Percentiles rank a stretch among this genome's conserved stretches.
phyloP scores from a whole-genome alignment of 2,797 vertebrate genomes.

The Chaenodraco wilsoni region DNA sequence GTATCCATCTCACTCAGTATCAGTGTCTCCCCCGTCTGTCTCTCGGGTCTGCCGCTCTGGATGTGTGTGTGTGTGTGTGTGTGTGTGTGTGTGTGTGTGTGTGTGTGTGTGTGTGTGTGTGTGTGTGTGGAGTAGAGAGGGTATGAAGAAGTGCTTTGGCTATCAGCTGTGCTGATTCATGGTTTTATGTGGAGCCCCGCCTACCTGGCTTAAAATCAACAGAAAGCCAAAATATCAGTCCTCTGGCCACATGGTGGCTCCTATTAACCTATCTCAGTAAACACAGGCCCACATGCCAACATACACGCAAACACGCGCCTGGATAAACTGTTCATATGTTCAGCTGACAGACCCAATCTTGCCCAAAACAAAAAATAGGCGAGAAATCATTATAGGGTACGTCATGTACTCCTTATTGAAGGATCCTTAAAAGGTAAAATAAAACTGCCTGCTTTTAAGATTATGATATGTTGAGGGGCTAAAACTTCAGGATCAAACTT shows the following conservation, averaged over 20 bases:
- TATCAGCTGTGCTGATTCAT: slow-evolving; percentile 77
- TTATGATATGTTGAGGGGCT: neutral
- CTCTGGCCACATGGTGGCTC: slow-evolving; percentile 53
- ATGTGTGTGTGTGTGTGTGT: slow-evolving; percentile 7
- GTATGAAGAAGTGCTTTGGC: slow-evolving; percentile 46
- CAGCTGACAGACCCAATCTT: slow-evolving; percentile 24
- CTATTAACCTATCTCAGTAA: slow-evolving; percentile 59
- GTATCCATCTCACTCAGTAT: slow-evolving; percentile 45
- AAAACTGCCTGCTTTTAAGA: neutral
- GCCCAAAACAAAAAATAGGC: slow-evolving; percentile 1
- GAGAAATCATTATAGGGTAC: too few relatives aligned
- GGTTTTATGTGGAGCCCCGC: slow-evolving; percentile 62
- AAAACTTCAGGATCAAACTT: neutral
- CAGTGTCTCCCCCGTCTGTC: slow-evolving; percentile 30
- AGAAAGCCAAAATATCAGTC: slow-evolving; percentile 51
- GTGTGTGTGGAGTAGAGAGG: neutral
- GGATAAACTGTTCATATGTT: slow-evolving; percentile 21
- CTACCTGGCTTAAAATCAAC: slow-evolving; percentile 65
- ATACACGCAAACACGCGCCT: slow-evolving; percentile 50
- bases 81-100: slow-evolving; percentile 5
- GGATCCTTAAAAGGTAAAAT: neutral
- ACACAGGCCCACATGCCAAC: slow-evolving; percentile 61
- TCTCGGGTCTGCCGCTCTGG: slow-evolving; percentile 4
- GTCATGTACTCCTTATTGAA: neutral
- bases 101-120: slow-evolving; percentile 1